phyloP scores from a whole-genome alignment of 2,797 vertebrate species.

The Melanotaenia parkinsoni region DNA sequence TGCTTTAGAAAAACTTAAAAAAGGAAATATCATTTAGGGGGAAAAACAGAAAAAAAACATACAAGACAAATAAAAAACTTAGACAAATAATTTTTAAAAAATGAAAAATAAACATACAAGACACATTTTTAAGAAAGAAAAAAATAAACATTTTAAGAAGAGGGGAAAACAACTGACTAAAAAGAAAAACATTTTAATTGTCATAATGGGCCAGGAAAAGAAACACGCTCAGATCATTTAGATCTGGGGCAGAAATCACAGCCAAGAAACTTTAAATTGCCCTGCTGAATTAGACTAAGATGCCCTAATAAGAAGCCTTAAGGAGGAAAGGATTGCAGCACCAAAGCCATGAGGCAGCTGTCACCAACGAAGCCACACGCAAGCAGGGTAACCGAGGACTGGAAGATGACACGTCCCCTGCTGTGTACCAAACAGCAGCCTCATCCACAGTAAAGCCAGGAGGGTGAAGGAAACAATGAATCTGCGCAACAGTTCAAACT shows the following conservation, averaged over 20 bases:
- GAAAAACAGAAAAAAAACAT: too few species aligned
- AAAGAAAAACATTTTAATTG: too few species aligned
- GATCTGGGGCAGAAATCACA: conserved; percentile 35
- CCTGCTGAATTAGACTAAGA: conserved; percentile 58
- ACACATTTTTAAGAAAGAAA: too few species aligned
- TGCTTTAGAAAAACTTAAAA: too few species aligned
- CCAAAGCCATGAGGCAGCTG: conserved; percentile 81
- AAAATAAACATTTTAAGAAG: too few species aligned
- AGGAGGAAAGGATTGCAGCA: conserved; percentile 77
- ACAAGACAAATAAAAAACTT: too few species aligned
- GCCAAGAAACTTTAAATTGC: conserved; percentile 38
- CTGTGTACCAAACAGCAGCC: conserved; percentile 43
- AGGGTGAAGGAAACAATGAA: neutral
- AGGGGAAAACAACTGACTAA: too few species aligned
- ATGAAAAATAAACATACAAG: too few species aligned
- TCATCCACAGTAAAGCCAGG: conserved; percentile 32
- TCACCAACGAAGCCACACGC: conserved; percentile 65
- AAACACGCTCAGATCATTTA: neutral
- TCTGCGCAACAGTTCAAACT: conserved; percentile 56
- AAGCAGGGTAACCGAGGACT: conserved; percentile 25
- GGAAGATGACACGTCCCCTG: conserved; percentile 17
- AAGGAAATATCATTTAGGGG: too few species aligned
- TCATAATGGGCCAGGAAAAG: neutral
- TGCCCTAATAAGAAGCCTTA: conserved; percentile 74
- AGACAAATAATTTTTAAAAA: too few species aligned